Evolutionary conservation across 2,113 vertebrate genomes (phyloP).

Genomic region (Phyllopteryx taeniolatus): DNA sequence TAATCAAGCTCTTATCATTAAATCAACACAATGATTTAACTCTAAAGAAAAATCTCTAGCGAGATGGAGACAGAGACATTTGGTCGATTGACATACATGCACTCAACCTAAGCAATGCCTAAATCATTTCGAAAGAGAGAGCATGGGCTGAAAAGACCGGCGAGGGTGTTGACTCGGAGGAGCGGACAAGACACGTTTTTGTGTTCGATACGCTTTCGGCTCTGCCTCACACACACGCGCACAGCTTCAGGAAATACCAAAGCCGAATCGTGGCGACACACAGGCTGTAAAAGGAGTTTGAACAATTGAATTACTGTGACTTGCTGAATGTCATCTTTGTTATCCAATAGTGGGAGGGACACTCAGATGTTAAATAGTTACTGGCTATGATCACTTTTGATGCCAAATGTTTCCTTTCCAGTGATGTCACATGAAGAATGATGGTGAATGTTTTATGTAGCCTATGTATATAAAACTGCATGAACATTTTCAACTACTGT

Average conservation of each 20-base stretch:
- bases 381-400: constrained; percentile 19
- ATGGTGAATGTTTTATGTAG: neutral
- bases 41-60: neutral
- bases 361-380: constrained; percentile 34
- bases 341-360: constrained; percentile 27
- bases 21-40: constrained; percentile 20
- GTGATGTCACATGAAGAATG: neutral
- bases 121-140: neutral
- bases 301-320: constrained; percentile 34
- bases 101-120: neutral
- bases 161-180: constrained; percentile 33
- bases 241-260: neutral
- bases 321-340: constrained; percentile 65
- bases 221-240: neutral
- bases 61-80: constrained; percentile 3
- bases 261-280: neutral
- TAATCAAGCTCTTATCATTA: constrained; percentile 15
- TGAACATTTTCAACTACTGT: no score
- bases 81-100: constrained; percentile 1
- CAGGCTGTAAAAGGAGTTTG: constrained; percentile 18
- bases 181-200: constrained; percentile 27
- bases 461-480: no score
- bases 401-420: constrained; percentile 16
- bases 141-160: neutral
- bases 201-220: constrained; percentile 14